Percentiles rank a stretch among this genome's conserved stretches.
These are phyloP conservation scores for Drosophila macrospina DNA, from an alignment of 2,888 invertebrate genomes.

Conservation along the genomic window DNA sequence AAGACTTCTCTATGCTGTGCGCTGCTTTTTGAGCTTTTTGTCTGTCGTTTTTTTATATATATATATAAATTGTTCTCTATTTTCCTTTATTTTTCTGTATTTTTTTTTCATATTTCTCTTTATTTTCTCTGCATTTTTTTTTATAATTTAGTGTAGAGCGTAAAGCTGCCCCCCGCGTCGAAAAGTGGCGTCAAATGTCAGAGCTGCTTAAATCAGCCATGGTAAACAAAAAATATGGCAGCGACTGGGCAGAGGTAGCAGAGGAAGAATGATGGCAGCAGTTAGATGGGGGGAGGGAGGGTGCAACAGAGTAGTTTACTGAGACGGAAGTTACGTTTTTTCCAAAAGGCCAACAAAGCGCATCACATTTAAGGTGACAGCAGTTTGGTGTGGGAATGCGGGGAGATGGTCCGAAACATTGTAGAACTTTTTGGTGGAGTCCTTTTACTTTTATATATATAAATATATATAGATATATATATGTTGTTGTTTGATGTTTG, in stretches of 20 bases:
- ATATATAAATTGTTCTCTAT: constrained; percentile 9
- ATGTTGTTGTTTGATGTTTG: constrained; percentile 21
- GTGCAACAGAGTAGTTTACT: constrained; percentile 27
- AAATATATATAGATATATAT: background rate
- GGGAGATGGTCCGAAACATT: constrained; percentile 28
- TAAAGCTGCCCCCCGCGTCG: constrained; percentile 4
- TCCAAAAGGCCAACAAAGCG: constrained; percentile 66
- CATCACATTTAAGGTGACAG: constrained; percentile 66
- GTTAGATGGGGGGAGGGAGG: background rate
- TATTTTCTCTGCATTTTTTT: constrained; percentile 3
- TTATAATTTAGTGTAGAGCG: constrained; percentile 28
- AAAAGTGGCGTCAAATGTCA: constrained; percentile 79
- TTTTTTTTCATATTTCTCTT: constrained; percentile 7
- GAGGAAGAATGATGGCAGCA: too few relatives aligned
- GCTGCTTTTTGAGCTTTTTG: constrained; percentile 38
- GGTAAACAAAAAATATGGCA: constrained; percentile 29
- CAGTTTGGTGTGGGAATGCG: constrained; percentile 25
- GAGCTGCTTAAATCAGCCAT: constrained; percentile 71
- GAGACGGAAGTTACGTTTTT: constrained; percentile 61
- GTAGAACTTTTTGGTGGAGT: constrained; percentile 2
- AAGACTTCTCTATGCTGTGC: constrained; percentile 32
- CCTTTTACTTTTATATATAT: background rate
- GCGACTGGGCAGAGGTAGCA: background rate
- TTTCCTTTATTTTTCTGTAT: constrained; percentile 3
- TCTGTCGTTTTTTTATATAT: constrained; percentile 24